A percentile compares a stretch with the other conserved stretches of the same genome.
These are phyloP conservation scores for Bombus vancouverensis DNA, from an alignment of 1,140 invertebrate genomes.

Conservation along the genomic window DNA sequence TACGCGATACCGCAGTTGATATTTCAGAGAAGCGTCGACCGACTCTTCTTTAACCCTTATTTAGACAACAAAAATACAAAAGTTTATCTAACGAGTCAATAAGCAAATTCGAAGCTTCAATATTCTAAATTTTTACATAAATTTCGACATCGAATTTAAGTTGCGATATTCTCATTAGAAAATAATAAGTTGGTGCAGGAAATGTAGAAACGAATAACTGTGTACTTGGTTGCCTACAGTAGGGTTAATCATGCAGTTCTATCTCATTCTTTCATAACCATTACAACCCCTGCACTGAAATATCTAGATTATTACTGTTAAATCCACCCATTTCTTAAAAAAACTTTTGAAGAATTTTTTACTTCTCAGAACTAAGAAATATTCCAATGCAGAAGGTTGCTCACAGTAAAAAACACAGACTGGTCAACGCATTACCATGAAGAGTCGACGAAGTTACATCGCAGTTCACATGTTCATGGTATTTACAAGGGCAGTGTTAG, in stretches of 20 bases:
- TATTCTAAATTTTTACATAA: neutral
- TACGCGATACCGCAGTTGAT: slow-evolving; percentile 17
- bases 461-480: slow-evolving; percentile 43
- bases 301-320: neutral
- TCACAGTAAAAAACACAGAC: neutral
- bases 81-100: neutral
- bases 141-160: neutral
- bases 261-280: neutral
- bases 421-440: slow-evolving; percentile 4
- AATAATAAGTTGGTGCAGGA: neutral
- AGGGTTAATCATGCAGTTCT: neutral
- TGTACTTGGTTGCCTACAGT: neutral
- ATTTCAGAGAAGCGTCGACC: slow-evolving; percentile 18
- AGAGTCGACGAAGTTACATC: slow-evolving; percentile 38
- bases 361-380: neutral
- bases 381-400: neutral
- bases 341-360: neutral
- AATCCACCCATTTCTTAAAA: neutral
- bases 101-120: neutral
- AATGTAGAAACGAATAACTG: neutral
- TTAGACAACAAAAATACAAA: neutral
- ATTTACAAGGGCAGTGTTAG: slow-evolving; percentile 76
- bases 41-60: slow-evolving; percentile 20
- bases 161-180: neutral
- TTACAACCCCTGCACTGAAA: neutral